Percentiles rank a stretch among this genome's conserved stretches.
Evolutionary conservation across 37 sponge, comb jelly and placozoan species (phyloP).

Genomic region (Amphimedon queenslandica): DNA sequence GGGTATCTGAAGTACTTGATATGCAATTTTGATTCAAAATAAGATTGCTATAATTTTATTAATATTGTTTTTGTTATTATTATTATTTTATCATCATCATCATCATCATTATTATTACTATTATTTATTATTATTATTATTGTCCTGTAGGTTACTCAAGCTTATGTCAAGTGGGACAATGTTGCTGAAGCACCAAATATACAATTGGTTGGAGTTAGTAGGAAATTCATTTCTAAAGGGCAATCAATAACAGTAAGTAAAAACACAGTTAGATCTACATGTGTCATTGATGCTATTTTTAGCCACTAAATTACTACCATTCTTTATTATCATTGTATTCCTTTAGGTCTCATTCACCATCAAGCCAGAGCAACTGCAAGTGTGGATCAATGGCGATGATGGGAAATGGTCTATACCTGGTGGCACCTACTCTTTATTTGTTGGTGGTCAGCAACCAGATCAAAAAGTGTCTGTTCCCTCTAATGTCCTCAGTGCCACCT

Average conservation of each 20-base stretch:
- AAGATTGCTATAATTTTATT: too few relatives aligned
- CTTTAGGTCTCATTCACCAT: too few relatives aligned
- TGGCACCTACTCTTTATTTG: conserved; percentile 3
- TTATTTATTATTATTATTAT: background rate
- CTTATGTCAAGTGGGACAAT: conserved; percentile 35
- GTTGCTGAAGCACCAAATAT: conserved; percentile 13
- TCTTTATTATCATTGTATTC: too few relatives aligned
- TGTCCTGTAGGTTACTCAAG: conserved; percentile 57
- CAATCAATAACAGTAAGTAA: conserved; percentile 7
- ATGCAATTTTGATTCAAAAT: too few relatives aligned
- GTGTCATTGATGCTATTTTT: too few relatives aligned
- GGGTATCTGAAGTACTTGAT: too few relatives aligned
- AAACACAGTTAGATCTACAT: too few relatives aligned
- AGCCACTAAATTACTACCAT: too few relatives aligned
- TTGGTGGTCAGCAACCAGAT: conserved; percentile 34
- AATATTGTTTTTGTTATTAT: too few relatives aligned
- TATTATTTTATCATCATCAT: too few relatives aligned
- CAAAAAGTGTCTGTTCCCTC: conserved; percentile 33
- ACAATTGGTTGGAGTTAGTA: conserved; percentile 41
- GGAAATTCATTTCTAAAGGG: background rate
- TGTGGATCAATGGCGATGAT: conserved; percentile 13
- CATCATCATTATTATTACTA: too few relatives aligned
- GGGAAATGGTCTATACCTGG: conserved; percentile 17
- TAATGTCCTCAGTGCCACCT: conserved; percentile 33
- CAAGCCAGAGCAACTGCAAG: too few relatives aligned